Evolutionary conservation across 2,113 vertebrate genomes (phyloP), one percentile per base, ranked within the genome.

Genomic region (Zeus faber): DNA sequence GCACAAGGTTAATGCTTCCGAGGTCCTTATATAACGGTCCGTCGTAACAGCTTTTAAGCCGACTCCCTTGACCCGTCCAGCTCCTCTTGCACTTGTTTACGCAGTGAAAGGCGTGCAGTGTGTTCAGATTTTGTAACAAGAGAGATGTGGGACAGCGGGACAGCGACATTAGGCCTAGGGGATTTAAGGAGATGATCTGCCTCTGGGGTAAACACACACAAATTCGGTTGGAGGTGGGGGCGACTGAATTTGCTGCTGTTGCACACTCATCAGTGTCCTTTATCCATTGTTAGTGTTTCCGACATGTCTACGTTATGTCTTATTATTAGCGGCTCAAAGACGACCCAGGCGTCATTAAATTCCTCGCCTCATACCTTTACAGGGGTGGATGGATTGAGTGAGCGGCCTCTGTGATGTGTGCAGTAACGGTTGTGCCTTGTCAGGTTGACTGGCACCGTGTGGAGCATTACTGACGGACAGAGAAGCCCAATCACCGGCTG

Each of bases 61-160:
- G 51, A 54, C 57, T 45, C 68, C 66, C 43, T n/a, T 64, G 55
- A 33, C 53, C 18, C 41, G 46, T 3, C 21, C 2, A 18, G 4
- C 11, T 13, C 40, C 59, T 62, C 20, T 39, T 40, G 20, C 2
- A 24, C 17, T 56, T 51, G 4, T 69, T 73, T 78, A 55, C 59
- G 22, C 20, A 55, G 35, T 13, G 7, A 23, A 49, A 48, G 26
- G 46, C 8, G 23, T 6, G 23, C 20, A 68, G 70, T 49, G 37
- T 67, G 11, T 39, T 60, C 43, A 52, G 50, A 45, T 70, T 77
- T 69, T 57, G 64, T 66, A 67, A 68, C 49, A 61, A 49, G 47
- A 6, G n/a, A 20, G 16, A 5, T 44, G 41, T 5, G 33, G 57
- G 43, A 47, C 33, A 33, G 55, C 20, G 46, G 27, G 39, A 45